These are phyloP conservation scores for Merluccius polli DNA, from an alignment of 2,797 vertebrate species.

Conservation along the genomic window DNA sequence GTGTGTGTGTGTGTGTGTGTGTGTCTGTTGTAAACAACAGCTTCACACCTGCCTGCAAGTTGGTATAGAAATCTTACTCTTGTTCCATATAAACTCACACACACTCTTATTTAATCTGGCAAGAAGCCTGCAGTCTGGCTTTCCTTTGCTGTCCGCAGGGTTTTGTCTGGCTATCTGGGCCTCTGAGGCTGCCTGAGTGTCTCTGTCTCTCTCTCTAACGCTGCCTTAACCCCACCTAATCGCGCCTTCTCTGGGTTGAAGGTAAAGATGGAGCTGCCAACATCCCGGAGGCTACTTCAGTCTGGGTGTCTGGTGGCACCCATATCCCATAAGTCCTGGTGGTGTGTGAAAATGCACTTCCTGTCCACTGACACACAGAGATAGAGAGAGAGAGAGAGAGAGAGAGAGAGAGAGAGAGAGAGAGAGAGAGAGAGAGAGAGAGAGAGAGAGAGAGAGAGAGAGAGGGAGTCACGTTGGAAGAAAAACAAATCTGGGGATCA, in stretches of 20 bases:
- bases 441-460: no score
- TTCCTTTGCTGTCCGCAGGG: background rate
- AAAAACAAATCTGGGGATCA: slow-evolving; percentile 16
- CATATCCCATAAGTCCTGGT: slow-evolving; percentile 17
- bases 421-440: no score
- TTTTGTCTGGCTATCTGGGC: slow-evolving; percentile 12
- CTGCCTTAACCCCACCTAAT: background rate
- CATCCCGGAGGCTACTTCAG: slow-evolving; percentile 14
- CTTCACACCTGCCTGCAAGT: slow-evolving; percentile 56
- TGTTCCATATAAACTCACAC: background rate
- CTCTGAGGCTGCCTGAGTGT: background rate
- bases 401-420: no score
- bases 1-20: slow-evolving; percentile 13
- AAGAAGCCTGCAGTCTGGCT: background rate
- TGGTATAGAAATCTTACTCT: slow-evolving; percentile 26
- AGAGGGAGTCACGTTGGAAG: slow-evolving; percentile 14
- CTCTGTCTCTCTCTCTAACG: slow-evolving; percentile 1
- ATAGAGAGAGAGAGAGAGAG: no score
- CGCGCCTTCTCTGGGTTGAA: slow-evolving; percentile 8
- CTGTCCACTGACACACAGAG: slow-evolving; percentile 14
- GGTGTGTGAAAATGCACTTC: slow-evolving; percentile 18
- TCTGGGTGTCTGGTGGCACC: background rate
- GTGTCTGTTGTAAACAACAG: slow-evolving; percentile 26
- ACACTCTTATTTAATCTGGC: slow-evolving; percentile 8
- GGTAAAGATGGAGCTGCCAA: slow-evolving; percentile 1